These are phyloP conservation scores for Vultur gryphus DNA, from an alignment of 2,797 vertebrate species.

Conservation along the genomic window DNA sequence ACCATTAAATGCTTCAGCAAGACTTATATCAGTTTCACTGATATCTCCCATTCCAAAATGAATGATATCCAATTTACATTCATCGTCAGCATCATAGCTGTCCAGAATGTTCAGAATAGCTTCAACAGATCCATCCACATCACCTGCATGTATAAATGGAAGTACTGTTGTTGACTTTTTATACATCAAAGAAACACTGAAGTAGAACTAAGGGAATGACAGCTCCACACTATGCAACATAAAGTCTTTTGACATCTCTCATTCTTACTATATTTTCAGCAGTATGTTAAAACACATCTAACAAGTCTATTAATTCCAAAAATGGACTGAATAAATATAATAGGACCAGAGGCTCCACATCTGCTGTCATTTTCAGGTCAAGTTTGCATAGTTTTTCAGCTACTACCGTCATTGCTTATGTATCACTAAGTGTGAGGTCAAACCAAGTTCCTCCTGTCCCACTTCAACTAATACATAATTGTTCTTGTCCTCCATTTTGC, in stretches of 20 bases:
- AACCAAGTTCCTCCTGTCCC: not conserved
- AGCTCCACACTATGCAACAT: not conserved
- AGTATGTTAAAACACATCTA: not conserved
- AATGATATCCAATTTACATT: conserved; percentile 86
- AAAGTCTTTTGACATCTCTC: not conserved
- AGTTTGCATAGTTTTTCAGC: not conserved
- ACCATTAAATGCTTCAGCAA: conserved; percentile 89
- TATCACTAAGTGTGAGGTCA: not conserved
- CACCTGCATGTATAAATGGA: conserved; percentile 74
- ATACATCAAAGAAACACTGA: not conserved
- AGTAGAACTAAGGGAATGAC: not conserved
- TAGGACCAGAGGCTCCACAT: not conserved
- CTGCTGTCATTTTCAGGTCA: not conserved
- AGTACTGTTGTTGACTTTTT: not conserved
- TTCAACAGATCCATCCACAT: conserved; percentile 92
- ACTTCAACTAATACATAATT: not conserved
- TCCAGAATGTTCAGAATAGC: conserved; percentile 86
- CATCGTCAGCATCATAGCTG: conserved; percentile 83
- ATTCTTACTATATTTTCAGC: not conserved
- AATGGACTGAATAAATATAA: not conserved
- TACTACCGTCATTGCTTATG: not conserved
- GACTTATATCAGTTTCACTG: conserved; percentile 85
- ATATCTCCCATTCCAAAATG: conserved; percentile 91
- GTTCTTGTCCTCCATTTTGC: not conserved
- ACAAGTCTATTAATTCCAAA: not conserved